Evolutionary conservation across 2,888 invertebrate genomes (phyloP), one percentile per base, ranked within the genome.

Genomic region (Linnaemya vulpina): DNA sequence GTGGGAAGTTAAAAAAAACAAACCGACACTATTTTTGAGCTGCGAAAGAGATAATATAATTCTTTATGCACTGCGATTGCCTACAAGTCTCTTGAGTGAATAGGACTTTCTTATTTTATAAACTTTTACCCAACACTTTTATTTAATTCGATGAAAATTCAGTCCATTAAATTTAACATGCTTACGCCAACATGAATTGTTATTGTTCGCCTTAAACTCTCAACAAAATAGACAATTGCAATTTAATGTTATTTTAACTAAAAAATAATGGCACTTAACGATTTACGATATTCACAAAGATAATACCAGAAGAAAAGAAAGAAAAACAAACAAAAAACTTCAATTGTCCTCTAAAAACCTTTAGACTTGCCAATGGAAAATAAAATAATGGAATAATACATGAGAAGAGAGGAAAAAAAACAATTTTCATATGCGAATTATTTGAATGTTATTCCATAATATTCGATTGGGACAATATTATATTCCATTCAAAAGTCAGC

Each of bases 401-500:
- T 30, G 30, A 3, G 30, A 3, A 15, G 8, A 10, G 9, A 17
- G 17, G 4, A 22, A 60, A 5, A 46, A 38, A 35, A 35, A 35
- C 1, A 30, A 7, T 10, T 15, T 35, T n/a, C 15, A 55, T 22
- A 17, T 35, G 30, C 43, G 58, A 58, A 68, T 38, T 77, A 49
- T 83, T 71, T 62, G 35, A 51, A 62, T 75, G 51, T 9, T 43
- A n/a, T n/a, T 62, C 20, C 38, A 43, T 58, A 55, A 68, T 73
- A 79, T 75, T 71, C 63, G 43, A 70, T 79, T 70, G 71, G 51
- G 53, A 46, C 53, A 73, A 76, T 65, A 70, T 62, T 71, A 71
- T 46, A 76, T 76, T 76, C 49, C 71, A 80, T 84, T 80, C 40
- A 73, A 80, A 76, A 43, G 9, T 73, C 49, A 73, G 53, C 25